phyloP scores from a whole-genome alignment of 2,113 vertebrate species.

The Chloropsis hardwickii region DNA sequence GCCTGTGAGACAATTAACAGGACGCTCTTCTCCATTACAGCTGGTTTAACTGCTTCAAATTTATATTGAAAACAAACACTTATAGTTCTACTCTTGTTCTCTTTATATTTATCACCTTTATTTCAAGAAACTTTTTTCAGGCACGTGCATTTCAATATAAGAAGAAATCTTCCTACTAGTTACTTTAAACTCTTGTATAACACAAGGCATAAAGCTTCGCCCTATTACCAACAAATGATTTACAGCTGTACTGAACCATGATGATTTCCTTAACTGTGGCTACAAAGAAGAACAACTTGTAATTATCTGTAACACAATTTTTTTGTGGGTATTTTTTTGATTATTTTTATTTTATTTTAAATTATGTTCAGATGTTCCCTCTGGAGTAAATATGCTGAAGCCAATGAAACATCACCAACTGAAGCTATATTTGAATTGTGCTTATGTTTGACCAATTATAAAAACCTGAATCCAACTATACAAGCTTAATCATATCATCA shows the following conservation, averaged over 20 bases:
- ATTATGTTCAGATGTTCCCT: not conserved
- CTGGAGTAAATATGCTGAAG: not conserved
- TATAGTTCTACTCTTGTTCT: not conserved
- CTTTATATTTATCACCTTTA: not conserved
- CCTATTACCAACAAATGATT: not conserved
- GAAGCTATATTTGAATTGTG: not conserved
- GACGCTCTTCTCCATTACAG: not conserved
- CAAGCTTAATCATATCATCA: not conserved
- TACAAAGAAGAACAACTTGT: constrained; percentile 15
- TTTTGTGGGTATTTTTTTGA: not conserved
- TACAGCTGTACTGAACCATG: not conserved
- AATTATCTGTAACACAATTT: not conserved
- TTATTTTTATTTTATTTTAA: not conserved
- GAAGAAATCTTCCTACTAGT: not conserved
- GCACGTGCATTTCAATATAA: not conserved
- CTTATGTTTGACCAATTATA: not conserved
- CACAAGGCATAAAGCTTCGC: not conserved
- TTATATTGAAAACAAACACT: not conserved
- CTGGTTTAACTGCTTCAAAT: not conserved
- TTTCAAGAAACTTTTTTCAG: not conserved
- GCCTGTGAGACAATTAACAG: not conserved
- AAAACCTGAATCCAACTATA: not conserved
- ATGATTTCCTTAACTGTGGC: not conserved
- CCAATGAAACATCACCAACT: not conserved
- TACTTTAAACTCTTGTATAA: not conserved